Evolutionary conservation across 2,113 vertebrate genomes (phyloP), one percentile per base, ranked within the genome.

Genomic region (Daboia siamensis): DNA sequence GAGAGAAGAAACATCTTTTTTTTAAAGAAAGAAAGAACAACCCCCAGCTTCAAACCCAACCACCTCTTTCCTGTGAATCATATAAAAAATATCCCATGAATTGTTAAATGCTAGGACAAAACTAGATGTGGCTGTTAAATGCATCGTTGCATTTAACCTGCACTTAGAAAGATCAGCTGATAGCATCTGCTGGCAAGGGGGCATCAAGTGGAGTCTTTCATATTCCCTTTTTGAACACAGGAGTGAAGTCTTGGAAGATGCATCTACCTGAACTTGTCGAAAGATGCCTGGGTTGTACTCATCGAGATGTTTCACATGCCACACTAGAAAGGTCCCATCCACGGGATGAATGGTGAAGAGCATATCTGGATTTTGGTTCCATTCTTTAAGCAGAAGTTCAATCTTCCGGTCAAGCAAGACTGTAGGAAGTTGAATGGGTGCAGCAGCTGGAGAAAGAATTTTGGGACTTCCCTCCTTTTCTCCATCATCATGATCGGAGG

Each of bases 311-410:
- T 99, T 99, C 52, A 99, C 97, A 74, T 99, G 99, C 99, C 99
- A 99, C 64, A 99, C 98, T 91, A 99, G 97, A 95, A 99, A 99
- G 87, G 99, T 99, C 0, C 99, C 99, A 85, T 99, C 99, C 1
- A 98, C 33, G 24, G 99, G 99, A 92, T 99, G 99, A 94, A 99
- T 98, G 87, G 99, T 99, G 94, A 99, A 99, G 33, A 99, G 97
- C 99, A 99, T 99, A 91, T 99, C 99, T 7, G 99, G 99, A 93
- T 98, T 99, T 96, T 97, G 98, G 97, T 99, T 99, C 99, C 99
- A 99, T 95, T 99, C 99, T 1, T 98, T 97, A 23, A 97, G 98
- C 23, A 99, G 97, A 86, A 97, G 97, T 95, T 99, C 99, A 61
- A 99, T 98, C 97, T 99, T 99, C 90, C 98, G 97, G 94, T 99